A percentile compares a stretch with the other conserved stretches of the same genome.
Evolutionary conservation across 2,113 vertebrate genomes (phyloP).

Genomic region (Salvator merianae): DNA sequence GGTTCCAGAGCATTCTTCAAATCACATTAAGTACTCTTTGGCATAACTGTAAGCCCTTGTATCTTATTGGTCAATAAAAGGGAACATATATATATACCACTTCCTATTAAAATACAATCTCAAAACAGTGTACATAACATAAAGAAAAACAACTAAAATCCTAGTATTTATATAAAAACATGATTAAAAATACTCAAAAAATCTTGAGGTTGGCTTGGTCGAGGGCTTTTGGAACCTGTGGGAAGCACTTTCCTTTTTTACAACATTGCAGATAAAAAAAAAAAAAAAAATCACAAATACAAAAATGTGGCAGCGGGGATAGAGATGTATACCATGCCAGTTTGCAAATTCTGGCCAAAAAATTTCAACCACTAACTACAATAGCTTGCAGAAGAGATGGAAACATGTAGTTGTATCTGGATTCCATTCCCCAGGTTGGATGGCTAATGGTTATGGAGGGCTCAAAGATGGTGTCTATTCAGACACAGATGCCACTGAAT

Average conservation of each 20-base stretch:
- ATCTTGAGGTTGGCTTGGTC: neutral
- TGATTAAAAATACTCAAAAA: neutral
- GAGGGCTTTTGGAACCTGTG: too few relatives aligned
- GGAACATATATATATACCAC: neutral
- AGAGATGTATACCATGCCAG: neutral
- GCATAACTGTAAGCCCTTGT: neutral
- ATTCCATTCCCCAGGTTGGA: too few relatives aligned
- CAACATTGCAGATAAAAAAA: neutral
- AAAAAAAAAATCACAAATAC: neutral
- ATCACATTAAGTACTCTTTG: neutral
- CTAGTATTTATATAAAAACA: too few relatives aligned
- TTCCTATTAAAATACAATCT: too few relatives aligned
- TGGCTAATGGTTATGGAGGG: too few relatives aligned
- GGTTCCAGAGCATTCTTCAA: neutral
- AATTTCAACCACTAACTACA: neutral
- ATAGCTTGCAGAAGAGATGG: too few relatives aligned
- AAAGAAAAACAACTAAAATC: too few relatives aligned
- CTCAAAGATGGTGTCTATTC: neutral
- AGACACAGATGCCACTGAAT: too few relatives aligned
- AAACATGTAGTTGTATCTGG: too few relatives aligned
- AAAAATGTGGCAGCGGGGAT: neutral
- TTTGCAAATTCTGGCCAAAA: neutral
- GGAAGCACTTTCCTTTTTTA: neutral
- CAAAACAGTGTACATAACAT: too few relatives aligned
- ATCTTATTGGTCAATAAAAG: neutral